phyloP scores from a whole-genome alignment of 1,140 invertebrate genomes.

The Lepidostoma basale region DNA sequence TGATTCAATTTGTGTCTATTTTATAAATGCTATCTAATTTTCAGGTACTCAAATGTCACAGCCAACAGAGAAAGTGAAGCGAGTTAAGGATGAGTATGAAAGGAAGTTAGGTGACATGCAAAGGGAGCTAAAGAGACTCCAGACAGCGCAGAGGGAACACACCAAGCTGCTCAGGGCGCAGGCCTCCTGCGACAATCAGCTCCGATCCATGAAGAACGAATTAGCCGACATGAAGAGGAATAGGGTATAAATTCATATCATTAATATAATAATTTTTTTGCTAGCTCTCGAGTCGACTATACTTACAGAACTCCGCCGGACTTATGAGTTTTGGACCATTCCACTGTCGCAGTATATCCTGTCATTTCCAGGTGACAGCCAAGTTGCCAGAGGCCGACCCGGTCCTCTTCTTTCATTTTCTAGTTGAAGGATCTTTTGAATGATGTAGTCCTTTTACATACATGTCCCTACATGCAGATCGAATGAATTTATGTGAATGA shows the following conservation, averaged over 20 bases:
- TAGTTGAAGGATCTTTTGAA: no score
- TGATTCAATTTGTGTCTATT: neutral
- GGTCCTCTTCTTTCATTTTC: no score
- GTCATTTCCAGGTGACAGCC: no score
- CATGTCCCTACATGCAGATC: no score
- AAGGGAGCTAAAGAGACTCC: constrained; percentile 84
- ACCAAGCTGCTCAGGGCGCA: constrained; percentile 81
- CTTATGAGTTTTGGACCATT: no score
- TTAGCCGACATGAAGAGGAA: constrained; percentile 86
- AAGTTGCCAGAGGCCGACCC: no score
- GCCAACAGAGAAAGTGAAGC: constrained; percentile 80
- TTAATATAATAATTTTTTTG: no score
- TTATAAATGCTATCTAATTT: neutral
- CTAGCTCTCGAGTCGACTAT: no score
- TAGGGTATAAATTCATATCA: constrained; percentile 66
- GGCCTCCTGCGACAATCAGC: constrained; percentile 81
- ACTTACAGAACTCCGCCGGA: no score
- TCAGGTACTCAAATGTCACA: constrained; percentile 56
- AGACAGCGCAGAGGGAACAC: constrained; percentile 90
- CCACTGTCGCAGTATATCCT: no score
- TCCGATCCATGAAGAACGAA: constrained; percentile 80
- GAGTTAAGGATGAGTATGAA: constrained; percentile 91
- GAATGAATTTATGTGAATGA: no score
- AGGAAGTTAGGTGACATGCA: constrained; percentile 83
- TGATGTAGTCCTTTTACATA: no score